Evolutionary conservation across 2,113 vertebrate species (phyloP).

Genomic region (Paramisgurnus dabryanus): DNA sequence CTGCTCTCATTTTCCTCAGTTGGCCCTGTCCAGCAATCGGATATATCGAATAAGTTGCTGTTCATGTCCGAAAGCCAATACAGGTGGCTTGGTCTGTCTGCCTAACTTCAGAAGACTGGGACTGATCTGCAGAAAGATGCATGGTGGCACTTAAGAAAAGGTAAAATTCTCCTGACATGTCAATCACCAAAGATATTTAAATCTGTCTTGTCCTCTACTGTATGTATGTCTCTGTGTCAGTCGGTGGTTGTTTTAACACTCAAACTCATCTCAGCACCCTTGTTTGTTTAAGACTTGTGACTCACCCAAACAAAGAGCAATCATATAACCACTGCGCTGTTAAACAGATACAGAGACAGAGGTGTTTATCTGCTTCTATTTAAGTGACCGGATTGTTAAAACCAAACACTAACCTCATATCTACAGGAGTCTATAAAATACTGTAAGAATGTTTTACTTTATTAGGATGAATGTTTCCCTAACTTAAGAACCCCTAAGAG

Average conservation of each 20-base stretch:
- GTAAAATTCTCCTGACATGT: slow-evolving; percentile 79
- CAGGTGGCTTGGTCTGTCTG: slow-evolving; percentile 63
- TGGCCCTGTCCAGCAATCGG: slow-evolving; percentile 50
- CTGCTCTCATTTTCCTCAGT: slow-evolving; percentile 78
- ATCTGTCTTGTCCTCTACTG: slow-evolving; percentile 66
- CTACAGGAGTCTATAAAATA: slow-evolving; percentile 60
- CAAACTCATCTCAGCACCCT: slow-evolving; percentile 86
- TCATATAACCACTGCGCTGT: slow-evolving; percentile 85
- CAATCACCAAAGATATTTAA: slow-evolving; percentile 77
- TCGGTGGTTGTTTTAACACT: slow-evolving; percentile 78
- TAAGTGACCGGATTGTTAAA: slow-evolving; percentile 78
- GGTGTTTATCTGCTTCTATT: slow-evolving; percentile 77
- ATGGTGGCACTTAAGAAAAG: slow-evolving; percentile 80
- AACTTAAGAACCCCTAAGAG: too few relatives aligned
- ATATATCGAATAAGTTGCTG: slow-evolving; percentile 58
- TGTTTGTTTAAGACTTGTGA: slow-evolving; percentile 94
- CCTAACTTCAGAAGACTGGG: slow-evolving; percentile 60
- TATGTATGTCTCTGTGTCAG: slow-evolving; percentile 72
- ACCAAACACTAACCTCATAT: slow-evolving; percentile 73
- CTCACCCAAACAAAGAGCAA: slow-evolving; percentile 78
- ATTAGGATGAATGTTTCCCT: slow-evolving; percentile 52
- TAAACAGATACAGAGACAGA: slow-evolving; percentile 61
- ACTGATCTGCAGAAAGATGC: slow-evolving; percentile 61
- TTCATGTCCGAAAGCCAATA: slow-evolving; percentile 73
- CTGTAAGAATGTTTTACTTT: slow-evolving; percentile 55